Evolutionary conservation across 2,888 invertebrate genomes (phyloP), one percentile per base, ranked within the genome.

Genomic region (Chymomyza fuscimana): DNA sequence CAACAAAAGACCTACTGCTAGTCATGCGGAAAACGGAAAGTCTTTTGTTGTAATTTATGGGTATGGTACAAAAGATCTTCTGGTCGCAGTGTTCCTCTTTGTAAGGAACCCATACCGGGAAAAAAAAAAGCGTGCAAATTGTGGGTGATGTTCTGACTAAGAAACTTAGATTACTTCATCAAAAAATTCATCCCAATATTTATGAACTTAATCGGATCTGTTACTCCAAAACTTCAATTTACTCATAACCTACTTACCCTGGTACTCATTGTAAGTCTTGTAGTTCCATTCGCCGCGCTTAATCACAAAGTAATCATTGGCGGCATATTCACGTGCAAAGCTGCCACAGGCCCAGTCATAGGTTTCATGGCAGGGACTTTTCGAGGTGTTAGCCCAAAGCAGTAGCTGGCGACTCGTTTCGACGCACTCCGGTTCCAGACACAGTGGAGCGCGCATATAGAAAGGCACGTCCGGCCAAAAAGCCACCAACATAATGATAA

Each of bases 341-440:
- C 91, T 91, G 5, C 92, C 92, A 62, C 92, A 92, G 19, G 91
- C 91, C 91, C 92, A 92, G 46, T 91, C 87, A 74, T 92, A 91
- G 6, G 92, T 90, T 29, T 91, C 88, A 54, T 89, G 90, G 74
- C 92, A 92, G 36, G 91, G 90, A 69, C 86, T 86, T 73, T 88
- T 84, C 19, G 91, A 86, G 19, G 86, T 89, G 78, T 92, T 92
- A 15, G 92, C 89, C 91, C 91, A 92, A 5, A 91, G 82, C 22
- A 92, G 72, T 66, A 92, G 82, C 86, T 92, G 92, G 46, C 91
- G 90, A 67, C 91, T 91, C 36, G 91, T 90, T 70, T 90, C 82
- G 58, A 92, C 89, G 69, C 92, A 92, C 74, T 92, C 92, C 63
- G 88, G 90, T 40, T 92, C 89, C 74, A 91, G 80, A 75, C 92